These are phyloP conservation scores for Cotesia glomerata DNA, from an alignment of 1,140 invertebrate species.

Conservation along the genomic window DNA sequence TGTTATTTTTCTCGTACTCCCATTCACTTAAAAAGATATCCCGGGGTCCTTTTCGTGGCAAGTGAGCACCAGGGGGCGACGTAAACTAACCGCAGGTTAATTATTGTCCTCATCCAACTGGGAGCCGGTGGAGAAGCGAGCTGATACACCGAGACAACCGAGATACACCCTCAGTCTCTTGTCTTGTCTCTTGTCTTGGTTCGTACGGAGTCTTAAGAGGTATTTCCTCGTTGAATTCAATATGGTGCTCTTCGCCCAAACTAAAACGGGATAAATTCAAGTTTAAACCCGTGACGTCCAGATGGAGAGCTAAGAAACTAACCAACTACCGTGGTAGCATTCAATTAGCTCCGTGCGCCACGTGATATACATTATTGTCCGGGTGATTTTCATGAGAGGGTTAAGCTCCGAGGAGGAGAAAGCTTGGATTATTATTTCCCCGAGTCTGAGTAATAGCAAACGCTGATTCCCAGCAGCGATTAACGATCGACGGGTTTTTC, in stretches of 20 bases:
- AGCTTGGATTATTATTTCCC: background rate
- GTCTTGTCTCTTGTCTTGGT: too few relatives aligned
- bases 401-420: background rate
- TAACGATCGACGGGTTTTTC: background rate
- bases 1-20: too few relatives aligned
- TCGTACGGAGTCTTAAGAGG: background rate
- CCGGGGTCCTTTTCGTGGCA: slow-evolving; percentile 11
- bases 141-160: too few relatives aligned
- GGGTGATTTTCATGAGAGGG: slow-evolving; percentile 5
- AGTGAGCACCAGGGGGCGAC: slow-evolving; percentile 48
- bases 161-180: too few relatives aligned
- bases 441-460: too few relatives aligned
- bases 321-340: slow-evolving; percentile 61
- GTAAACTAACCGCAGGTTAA: slow-evolving; percentile 58
- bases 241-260: background rate
- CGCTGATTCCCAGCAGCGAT: background rate
- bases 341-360: slow-evolving; percentile 60
- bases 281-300: slow-evolving; percentile 3
- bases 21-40: slow-evolving; percentile 9
- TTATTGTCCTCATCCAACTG: slow-evolving; percentile 47
- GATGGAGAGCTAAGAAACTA: slow-evolving; percentile 18
- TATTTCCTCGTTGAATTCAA: background rate
- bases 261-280: background rate
- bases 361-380: slow-evolving; percentile 59
- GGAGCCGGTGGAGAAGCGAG: background rate